Evolutionary conservation across 2,113 vertebrate genomes (phyloP), one percentile per base, ranked within the genome.

Genomic region (Microcebus tavaratra): DNA sequence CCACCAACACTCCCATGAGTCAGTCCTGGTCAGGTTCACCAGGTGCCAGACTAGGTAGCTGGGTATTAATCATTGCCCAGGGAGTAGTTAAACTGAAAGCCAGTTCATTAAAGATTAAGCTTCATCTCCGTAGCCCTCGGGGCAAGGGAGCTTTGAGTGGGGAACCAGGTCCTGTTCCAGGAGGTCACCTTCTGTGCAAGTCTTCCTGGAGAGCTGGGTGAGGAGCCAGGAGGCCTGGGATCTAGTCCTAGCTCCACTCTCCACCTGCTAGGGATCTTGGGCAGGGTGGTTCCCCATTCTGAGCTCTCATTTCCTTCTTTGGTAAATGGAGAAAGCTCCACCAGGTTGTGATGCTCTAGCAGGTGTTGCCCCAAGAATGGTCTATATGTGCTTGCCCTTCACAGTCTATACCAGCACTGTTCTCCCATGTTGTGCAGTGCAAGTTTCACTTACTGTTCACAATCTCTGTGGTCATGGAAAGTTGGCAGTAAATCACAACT

Each of bases 51-150:
- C 79, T 63, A 91, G 94, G 95, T 97, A 95, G 96, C 93, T 11
- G 18, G 48, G 70, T 88, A 98, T 98, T 98, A 98, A 98, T 98
- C 89, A 98, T 98, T 98, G 95, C 91, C 95, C 91, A 96, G 83
- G 18, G 72, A 61, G 8, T 88, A 90, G 97, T 98, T 98, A 98
- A 98, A 98, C 83, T 97, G 94, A 96, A 97, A 97, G 67, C 92
- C 75, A 42, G 76, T 93, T 96, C 91, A 98, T 98, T 98, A 98
- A 97, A 91, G 80, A 98, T 98, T 98, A 98, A 98, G 70, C 97
- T 96, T 96, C 98, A 98, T 97, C 98, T 97, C 97, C 75, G 92
- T 85, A 97, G 98, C 94, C 96, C 97, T 97, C 95, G 76, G 98
- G 97, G 96, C 95, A 97, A 97, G 97, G 98, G 97, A 98, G 95